Evolutionary conservation across 2,113 vertebrate genomes (phyloP).

Genomic region (Neotoma lepida): DNA sequence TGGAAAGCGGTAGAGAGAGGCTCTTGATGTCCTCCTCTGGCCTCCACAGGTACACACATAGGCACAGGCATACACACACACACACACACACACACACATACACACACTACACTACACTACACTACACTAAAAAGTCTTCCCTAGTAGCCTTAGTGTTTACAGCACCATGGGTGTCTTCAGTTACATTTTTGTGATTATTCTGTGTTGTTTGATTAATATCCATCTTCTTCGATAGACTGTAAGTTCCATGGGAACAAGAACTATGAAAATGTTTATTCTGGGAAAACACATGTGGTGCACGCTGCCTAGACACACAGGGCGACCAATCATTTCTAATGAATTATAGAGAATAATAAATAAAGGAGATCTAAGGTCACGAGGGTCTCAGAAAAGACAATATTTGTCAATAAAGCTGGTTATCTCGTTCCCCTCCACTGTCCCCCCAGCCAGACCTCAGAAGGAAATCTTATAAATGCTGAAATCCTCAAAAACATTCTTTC

Average conservation of each 20-base stretch:
- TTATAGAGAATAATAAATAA: constrained; percentile 18
- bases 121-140: not conserved
- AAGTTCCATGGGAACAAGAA: constrained; percentile 12
- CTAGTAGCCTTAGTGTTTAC: not conserved
- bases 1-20: not conserved
- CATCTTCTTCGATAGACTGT: not conserved
- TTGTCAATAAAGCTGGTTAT: not conserved
- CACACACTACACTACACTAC: not conserved
- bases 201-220: not conserved
- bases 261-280: not conserved
- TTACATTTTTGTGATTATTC: not conserved
- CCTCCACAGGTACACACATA: not conserved
- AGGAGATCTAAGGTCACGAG: not conserved
- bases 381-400: not conserved
- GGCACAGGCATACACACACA: not conserved
- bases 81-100: not conserved
- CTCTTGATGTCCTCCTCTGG: not conserved
- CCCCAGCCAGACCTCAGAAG: not conserved
- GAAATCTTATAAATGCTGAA: not conserved
- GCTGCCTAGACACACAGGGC: not conserved
- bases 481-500: constrained; percentile 39
- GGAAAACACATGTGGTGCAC: not conserved
- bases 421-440: not conserved
- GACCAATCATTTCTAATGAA: not conserved
- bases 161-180: not conserved